Conservation (phyloP, 2,888 invertebrate genomes). For the Habroteleia sp. region DNA sequence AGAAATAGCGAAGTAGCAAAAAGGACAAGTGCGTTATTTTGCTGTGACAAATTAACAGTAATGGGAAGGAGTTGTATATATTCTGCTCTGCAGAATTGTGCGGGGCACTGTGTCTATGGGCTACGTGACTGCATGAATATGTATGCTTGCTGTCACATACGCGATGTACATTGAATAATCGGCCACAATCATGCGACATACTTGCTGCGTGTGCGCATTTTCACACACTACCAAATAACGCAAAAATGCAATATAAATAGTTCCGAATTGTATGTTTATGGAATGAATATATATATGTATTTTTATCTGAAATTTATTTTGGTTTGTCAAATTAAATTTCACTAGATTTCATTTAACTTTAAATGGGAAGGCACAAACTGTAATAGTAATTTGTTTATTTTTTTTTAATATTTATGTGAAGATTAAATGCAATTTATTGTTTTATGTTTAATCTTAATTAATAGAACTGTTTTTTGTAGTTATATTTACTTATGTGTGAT, state of each 20-base stretch:
- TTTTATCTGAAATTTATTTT: no score
- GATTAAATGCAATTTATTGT: no score
- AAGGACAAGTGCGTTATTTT: no score
- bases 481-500: background rate
- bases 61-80: conserved; percentile 75
- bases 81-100: conserved; percentile 72
- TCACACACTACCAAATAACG: conserved; percentile 21
- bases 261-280: conserved; percentile 12
- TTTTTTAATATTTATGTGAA: no score
- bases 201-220: conserved; percentile 20
- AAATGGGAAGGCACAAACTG: no score
- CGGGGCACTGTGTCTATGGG: conserved; percentile 26
- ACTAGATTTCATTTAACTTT: no score
- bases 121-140: conserved; percentile 49
- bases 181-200: conserved; percentile 27
- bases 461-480: background rate
- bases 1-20: no score
- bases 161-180: conserved; percentile 45
- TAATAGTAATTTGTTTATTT: no score
- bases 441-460: no score
- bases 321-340: no score
- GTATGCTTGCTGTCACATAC: conserved; percentile 39
- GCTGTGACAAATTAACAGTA: no score
- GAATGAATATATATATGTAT: conserved; percentile 19
- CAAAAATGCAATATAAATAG: conserved; percentile 17